These are phyloP conservation scores for Empidonax alnorum DNA, from an alignment of 2,113 vertebrate genomes.

Conservation along the genomic window DNA sequence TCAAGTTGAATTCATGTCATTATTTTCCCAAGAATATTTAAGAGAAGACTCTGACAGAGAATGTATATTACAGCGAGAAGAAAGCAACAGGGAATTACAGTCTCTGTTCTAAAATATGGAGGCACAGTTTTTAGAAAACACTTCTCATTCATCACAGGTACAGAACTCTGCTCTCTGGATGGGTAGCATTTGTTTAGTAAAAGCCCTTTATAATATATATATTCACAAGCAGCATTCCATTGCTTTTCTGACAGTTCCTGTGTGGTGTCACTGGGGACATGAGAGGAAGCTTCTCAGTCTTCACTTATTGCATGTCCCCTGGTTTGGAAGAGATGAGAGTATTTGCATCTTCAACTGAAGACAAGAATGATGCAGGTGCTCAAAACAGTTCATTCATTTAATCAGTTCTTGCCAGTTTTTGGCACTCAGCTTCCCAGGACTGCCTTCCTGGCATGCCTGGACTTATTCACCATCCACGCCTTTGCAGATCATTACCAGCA, in stretches of 20 bases:
- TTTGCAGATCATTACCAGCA: constrained; percentile 44
- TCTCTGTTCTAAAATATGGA: not conserved
- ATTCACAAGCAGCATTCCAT: not conserved
- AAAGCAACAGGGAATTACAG: not conserved
- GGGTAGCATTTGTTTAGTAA: not conserved
- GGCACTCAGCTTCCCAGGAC: constrained; percentile 2
- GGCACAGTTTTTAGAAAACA: not conserved
- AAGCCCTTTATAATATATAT: not conserved
- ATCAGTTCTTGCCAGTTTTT: constrained; percentile 8
- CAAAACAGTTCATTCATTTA: not conserved
- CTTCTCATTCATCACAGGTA: not conserved
- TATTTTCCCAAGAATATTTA: not conserved
- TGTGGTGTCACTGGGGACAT: not conserved
- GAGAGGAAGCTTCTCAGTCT: not conserved
- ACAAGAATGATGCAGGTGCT: not conserved
- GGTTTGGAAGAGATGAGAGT: not conserved
- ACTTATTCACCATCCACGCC: constrained; percentile 16
- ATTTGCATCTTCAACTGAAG: not conserved
- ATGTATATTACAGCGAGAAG: not conserved
- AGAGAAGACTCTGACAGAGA: not conserved
- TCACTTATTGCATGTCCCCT: not conserved
- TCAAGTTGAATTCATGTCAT: not conserved
- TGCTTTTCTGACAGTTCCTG: not conserved
- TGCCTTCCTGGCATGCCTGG: constrained; percentile 4
- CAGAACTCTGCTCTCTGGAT: not conserved